Evolutionary conservation across 2,113 vertebrate genomes (phyloP).

Genomic region (Seriola quinqueradiata): DNA sequence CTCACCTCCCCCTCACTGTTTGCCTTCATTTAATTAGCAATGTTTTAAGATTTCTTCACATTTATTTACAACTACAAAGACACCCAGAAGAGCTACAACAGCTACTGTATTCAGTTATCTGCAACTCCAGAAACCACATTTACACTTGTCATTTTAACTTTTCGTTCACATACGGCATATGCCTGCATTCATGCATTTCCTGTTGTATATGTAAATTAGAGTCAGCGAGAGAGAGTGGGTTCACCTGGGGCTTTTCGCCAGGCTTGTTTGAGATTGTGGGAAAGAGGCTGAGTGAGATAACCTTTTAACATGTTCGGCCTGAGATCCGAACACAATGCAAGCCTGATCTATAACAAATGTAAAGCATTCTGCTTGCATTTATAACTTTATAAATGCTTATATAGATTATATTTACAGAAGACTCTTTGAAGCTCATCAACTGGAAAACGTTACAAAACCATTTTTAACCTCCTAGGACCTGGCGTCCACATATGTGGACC

Average conservation of each 20-base stretch:
- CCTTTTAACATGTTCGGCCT: background rate
- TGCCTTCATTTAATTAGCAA: background rate
- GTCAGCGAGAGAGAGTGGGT: background rate
- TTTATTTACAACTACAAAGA: background rate
- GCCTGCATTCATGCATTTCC: conserved; percentile 1
- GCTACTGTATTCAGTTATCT: background rate
- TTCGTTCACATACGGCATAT: background rate
- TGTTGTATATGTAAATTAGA: background rate
- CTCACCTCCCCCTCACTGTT: background rate
- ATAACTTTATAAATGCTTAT: background rate
- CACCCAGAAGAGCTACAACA: background rate
- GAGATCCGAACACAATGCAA: background rate
- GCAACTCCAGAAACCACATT: background rate
- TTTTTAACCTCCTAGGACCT: too few relatives aligned
- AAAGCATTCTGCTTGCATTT: background rate
- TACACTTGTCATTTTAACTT: background rate
- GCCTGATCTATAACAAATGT: background rate
- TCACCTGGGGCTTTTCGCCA: background rate
- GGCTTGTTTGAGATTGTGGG: background rate
- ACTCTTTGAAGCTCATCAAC: too few relatives aligned
- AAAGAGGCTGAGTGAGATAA: background rate
- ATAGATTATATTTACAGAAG: background rate
- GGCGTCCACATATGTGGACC: too few relatives aligned
- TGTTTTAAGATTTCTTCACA: background rate
- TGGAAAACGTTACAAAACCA: too few relatives aligned